A percentile compares a stretch with the other conserved stretches of the same genome.
Conservation (phyloP, 2,113 vertebrate species). For the Microtus pennsylvanicus region DNA sequence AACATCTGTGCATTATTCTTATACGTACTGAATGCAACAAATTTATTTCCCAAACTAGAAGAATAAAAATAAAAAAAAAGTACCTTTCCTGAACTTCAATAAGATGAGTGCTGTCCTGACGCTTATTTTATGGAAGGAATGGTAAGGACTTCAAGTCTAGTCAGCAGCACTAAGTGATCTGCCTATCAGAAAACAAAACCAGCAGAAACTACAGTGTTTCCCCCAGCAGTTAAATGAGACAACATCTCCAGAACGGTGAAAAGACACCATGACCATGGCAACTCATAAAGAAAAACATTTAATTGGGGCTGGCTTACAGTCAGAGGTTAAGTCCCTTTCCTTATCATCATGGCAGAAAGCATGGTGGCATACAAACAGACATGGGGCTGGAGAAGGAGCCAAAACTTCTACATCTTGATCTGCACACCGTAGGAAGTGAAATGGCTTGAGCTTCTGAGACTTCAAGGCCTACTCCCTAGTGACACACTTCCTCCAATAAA, state of each 20-base stretch:
- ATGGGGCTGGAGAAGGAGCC: background rate
- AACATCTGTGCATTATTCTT: background rate
- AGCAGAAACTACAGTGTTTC: background rate
- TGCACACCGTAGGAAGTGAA: background rate
- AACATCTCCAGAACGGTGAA: background rate
- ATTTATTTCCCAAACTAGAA: slow-evolving; percentile 30
- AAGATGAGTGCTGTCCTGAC: background rate
- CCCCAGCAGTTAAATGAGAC: background rate
- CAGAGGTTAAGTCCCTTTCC: background rate
- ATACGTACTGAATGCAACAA: background rate
- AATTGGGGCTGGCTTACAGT: background rate
- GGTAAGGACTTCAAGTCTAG: background rate
- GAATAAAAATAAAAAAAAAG: background rate
- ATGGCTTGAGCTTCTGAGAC: background rate
- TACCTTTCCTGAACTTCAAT: background rate
- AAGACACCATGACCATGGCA: background rate
- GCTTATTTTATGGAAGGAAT: background rate
- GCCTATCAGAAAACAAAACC: background rate
- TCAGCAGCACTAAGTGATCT: background rate
- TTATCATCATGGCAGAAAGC: background rate
- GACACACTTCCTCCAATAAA: background rate
- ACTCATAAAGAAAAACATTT: background rate
- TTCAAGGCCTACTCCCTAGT: background rate
- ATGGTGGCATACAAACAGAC: background rate
- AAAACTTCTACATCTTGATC: background rate